Evolutionary conservation across 1,140 invertebrate genomes (phyloP).

Genomic region (Drosophila malerkotliana): DNA sequence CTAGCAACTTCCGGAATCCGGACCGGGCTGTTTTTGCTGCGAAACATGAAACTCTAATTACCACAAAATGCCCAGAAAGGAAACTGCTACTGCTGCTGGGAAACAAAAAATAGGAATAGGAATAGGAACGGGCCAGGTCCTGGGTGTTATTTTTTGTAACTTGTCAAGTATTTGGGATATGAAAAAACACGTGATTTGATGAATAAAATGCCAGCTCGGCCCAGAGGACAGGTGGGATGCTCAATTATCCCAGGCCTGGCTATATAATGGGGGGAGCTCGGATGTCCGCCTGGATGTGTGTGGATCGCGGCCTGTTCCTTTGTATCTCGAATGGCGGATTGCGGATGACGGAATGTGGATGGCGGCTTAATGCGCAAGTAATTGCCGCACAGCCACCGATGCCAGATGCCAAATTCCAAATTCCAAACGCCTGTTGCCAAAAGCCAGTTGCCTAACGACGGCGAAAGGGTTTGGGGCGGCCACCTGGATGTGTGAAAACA

Average conservation of each 20-base stretch:
- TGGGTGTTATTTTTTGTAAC: conserved; percentile 13
- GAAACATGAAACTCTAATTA: conserved; percentile 80
- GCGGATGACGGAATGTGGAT: not conserved
- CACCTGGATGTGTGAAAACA: conserved; percentile 16
- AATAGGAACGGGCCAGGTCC: not conserved
- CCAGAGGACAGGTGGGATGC: conserved; percentile 6
- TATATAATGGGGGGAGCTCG: conserved; percentile 22
- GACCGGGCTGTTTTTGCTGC: conserved; percentile 39
- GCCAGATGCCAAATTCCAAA: not conserved
- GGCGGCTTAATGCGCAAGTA: conserved; percentile 51
- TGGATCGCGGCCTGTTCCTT: not conserved
- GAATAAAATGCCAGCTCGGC: not conserved
- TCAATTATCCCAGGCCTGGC: conserved; percentile 41
- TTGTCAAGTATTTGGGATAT: conserved; percentile 12
- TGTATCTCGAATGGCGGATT: conserved; percentile 4
- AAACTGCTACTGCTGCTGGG: conserved; percentile 8
- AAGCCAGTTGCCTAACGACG: conserved; percentile 32
- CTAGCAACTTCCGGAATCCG: conserved; percentile 62
- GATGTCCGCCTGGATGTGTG: not conserved
- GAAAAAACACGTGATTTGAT: not conserved
- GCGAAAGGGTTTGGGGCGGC: conserved; percentile 33
- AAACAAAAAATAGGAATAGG: conserved; percentile 22
- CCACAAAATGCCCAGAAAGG: conserved; percentile 56
- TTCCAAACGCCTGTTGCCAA: not conserved
- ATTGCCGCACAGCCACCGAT: conserved; percentile 10